These are phyloP conservation scores for Drosophila melanosoma DNA, from an alignment of 2,888 invertebrate species.

Conservation along the genomic window DNA sequence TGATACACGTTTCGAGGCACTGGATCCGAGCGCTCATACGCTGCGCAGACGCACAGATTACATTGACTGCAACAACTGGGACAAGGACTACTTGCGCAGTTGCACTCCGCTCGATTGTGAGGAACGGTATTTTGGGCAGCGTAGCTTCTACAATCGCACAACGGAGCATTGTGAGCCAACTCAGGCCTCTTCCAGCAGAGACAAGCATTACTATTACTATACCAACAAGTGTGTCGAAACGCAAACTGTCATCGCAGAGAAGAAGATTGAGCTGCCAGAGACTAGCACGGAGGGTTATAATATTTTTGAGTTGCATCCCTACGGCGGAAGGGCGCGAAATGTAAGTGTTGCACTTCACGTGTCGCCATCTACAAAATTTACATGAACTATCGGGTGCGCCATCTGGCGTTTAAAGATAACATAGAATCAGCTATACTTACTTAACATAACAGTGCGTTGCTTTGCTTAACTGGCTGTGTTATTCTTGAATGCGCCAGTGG, in stretches of 20 bases:
- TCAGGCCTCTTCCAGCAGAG: conserved; percentile 30
- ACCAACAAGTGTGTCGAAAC: conserved; percentile 67
- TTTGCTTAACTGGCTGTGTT: conserved; percentile 3
- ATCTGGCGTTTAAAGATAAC: conserved; percentile 1
- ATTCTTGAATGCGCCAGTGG: conserved; percentile 32
- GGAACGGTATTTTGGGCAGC: conserved; percentile 86
- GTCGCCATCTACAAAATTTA: conserved; percentile 26
- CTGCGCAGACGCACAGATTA: conserved; percentile 66
- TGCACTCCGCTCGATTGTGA: conserved; percentile 86
- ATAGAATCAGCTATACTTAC: background rate
- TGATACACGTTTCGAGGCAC: conserved; percentile 76
- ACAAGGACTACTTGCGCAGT: conserved; percentile 85
- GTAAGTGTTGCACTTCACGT: conserved; percentile 6
- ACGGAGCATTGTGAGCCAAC: conserved; percentile 76
- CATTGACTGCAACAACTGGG: conserved; percentile 81
- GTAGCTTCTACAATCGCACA: conserved; percentile 85
- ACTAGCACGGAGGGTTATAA: conserved; percentile 58
- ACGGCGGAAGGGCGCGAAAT: conserved; percentile 11
- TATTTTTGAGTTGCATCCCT: conserved; percentile 39
- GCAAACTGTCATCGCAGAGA: conserved; percentile 55
- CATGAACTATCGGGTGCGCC: background rate
- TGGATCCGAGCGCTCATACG: conserved; percentile 68
- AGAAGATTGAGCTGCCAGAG: conserved; percentile 60
- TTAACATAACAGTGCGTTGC: background rate
- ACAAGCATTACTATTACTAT: conserved; percentile 56